A percentile compares a stretch with the other conserved stretches of the same genome.
Evolutionary conservation across 2,113 vertebrate genomes (phyloP).

Genomic region (Rhea americana): DNA sequence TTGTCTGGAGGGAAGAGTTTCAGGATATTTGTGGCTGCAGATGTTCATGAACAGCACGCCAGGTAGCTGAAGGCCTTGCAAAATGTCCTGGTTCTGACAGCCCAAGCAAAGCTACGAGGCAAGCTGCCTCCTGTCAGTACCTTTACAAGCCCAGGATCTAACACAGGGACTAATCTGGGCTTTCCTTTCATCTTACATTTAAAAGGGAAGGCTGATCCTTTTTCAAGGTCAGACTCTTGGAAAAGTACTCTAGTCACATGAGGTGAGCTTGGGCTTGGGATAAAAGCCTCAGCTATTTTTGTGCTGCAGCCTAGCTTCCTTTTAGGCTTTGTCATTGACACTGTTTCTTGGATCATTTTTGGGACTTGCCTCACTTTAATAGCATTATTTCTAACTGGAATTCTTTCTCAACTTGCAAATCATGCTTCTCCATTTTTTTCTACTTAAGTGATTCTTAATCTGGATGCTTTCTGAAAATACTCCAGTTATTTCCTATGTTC

Average conservation of each 20-base stretch:
- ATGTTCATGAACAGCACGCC: neutral
- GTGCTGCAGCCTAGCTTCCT: neutral
- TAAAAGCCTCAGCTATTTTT: neutral
- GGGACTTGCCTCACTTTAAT: neutral
- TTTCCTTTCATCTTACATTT: neutral
- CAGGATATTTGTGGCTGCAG: neutral
- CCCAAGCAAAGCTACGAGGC: neutral
- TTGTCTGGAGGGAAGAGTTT: neutral
- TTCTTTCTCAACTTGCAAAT: neutral
- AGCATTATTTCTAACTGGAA: neutral
- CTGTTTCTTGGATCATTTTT: neutral
- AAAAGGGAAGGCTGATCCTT: neutral
- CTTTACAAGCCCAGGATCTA: neutral
- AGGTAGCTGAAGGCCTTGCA: neutral
- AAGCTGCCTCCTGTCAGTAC: neutral
- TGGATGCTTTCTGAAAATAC: neutral
- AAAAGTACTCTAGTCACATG: neutral
- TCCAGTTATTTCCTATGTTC: neutral
- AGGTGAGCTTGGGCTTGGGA: neutral
- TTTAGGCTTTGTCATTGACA: neutral
- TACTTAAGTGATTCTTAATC: neutral
- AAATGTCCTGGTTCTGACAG: neutral
- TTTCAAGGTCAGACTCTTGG: neutral
- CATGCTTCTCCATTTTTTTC: neutral
- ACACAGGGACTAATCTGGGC: neutral